Evolutionary conservation across 2,113 vertebrate genomes (phyloP).

Genomic region (Lasiurus borealis): DNA sequence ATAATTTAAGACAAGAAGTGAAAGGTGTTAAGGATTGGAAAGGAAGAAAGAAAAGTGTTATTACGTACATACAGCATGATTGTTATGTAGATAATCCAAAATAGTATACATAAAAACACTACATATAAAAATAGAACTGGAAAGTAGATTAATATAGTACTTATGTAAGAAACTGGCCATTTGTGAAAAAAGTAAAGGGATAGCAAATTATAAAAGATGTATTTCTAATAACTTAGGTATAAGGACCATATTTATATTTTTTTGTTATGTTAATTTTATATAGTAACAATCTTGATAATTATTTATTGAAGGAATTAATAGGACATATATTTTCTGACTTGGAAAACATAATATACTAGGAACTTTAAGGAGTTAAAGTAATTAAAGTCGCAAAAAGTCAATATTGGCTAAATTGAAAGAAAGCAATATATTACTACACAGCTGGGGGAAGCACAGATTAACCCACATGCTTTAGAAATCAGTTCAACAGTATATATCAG

Average conservation of each 20-base stretch:
- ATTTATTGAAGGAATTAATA: conserved; percentile 16
- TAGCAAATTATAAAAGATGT: conserved; percentile 23
- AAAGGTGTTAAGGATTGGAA: conserved; percentile 1
- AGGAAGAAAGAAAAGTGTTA: conserved; percentile 46
- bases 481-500: not conserved
- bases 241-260: not conserved
- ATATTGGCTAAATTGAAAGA: conserved; percentile 39
- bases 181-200: conserved; percentile 22
- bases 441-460: not conserved
- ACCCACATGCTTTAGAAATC: not conserved
- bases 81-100: conserved; percentile 38
- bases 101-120: not conserved
- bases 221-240: not conserved
- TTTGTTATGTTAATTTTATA: conserved; percentile 15
- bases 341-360: not conserved
- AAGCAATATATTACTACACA: not conserved
- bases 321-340: conserved; percentile 41
- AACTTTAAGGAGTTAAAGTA: conserved; percentile 51
- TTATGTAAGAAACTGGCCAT: not conserved
- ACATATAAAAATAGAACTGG: not conserved
- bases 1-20: conserved; percentile 34
- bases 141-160: not conserved
- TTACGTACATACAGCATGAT: not conserved
- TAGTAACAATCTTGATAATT: conserved; percentile 18
- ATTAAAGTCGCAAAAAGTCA: conserved; percentile 24